Evolutionary conservation across 2,888 invertebrate species (phyloP), one percentile per base, ranked within the genome.

Genomic region (Drosophila neutralis): DNA sequence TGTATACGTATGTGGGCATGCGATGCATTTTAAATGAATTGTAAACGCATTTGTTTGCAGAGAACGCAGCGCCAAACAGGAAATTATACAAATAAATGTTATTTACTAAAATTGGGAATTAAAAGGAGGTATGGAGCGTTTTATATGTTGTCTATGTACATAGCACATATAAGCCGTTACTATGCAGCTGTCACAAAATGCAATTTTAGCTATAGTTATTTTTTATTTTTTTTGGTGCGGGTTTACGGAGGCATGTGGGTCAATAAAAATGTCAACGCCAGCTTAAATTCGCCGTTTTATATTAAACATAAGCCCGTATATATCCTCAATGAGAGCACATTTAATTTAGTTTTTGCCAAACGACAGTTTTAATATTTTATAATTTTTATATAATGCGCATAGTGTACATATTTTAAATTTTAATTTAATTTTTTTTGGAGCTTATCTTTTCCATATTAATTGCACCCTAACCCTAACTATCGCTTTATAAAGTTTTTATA

Each of bases 21-120:
- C 62, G 78, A 81, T 80, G 73, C 75, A 82, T 83, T 88, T 86
- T 80, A 86, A 85, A 85, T 88, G 88, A 86, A 88, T 88, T 86
- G 82, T 79, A 87, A 74, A 74, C 79, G 59, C 77, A 83, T 75
- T 87, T 85, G 77, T 82, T 87, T 83, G 83, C 66, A 62, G 57
- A 73, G 66, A 83, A 77, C 63, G 63, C 77, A 62, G 64, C 61
- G 60, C 67, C 83, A 73, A 83, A 83, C 69, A 79, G 71, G 64
- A 84, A 88, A 86, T 88, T 76, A 86, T 83, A 86, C 82, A 88
- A 80, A 86, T 82, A 75, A 75, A 78, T 76, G 75, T 80, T 82
- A 76, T 86, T 82, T 76, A 63, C 78, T 59, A 73, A 69, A 82
- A 87, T 77, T 68, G 45, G 59, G 49, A 49, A 74, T 80, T 77